Base-by-base conservation (phyloP, 2,888 invertebrate species). In the Trachelus stipa region DNA sequence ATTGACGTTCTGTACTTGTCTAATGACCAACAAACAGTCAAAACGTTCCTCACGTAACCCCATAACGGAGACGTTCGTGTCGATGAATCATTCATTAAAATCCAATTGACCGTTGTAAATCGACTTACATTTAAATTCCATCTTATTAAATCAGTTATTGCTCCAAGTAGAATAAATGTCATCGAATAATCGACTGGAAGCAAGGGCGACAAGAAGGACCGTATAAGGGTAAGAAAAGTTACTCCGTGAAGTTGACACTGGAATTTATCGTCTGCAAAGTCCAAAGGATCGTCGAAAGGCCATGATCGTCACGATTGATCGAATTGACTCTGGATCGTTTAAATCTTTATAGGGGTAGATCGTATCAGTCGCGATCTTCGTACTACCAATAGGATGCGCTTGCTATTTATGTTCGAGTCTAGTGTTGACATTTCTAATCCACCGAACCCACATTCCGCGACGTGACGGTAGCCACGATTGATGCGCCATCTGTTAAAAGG, bases 381-480 rank as follows among this genome's bases (percentile, higher is more conserved):
- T 88, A 88, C 88, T 86, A 88, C 85, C 87, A 88, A 88, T 87
- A 87, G 88, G 88, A 89, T 89, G 87, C 88, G 86, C 86, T 84
- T 83, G 78, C 83, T 85, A 85, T 87, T 84, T 87, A 81, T 34
- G 68, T 79, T 77, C 15, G 77, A 79, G 73, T 69, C 68, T 71
- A 76, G 76, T 69, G 81, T 80, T 82, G 82, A 82, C 82, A 82
- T 82, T 82, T 82, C 68, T 76, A 78, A 76, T 73, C 73, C 80
- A 88, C 88, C 90, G 84, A 84, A 87, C 89, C 89, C 87, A 89
- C 89, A 89, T 90, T 88, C 89, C 86, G 76, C 73, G 73, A 77
- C 76, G 71, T 76, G 80, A 82, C 85, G 78, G 86, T 86, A 88
- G 87, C 84, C 77, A 15, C 15, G 40, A 40, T 40, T 6, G 37